Evolutionary conservation across 2,113 vertebrate species (phyloP).

Genomic region (Atlantisia rogersi): DNA sequence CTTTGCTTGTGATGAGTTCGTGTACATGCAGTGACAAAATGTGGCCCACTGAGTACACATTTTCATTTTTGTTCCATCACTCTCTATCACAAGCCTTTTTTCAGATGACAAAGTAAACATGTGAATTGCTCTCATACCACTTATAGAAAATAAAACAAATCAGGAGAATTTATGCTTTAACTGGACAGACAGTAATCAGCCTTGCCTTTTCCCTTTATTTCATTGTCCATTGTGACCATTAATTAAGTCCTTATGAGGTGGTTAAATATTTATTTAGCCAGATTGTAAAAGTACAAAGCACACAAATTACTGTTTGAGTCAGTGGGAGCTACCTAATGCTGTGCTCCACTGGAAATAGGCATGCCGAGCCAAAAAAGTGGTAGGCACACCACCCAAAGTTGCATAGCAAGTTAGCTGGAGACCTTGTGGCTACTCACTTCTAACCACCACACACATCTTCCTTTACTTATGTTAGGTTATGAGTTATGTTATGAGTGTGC

Average conservation of each 20-base stretch:
- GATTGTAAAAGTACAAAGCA: not conserved
- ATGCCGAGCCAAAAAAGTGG: not conserved
- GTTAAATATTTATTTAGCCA: not conserved
- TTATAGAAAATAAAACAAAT: not conserved
- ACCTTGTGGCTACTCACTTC: not conserved
- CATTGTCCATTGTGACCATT: not conserved
- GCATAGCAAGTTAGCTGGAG: not conserved
- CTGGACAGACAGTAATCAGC: not conserved
- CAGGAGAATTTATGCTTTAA: not conserved
- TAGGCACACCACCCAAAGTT: not conserved
- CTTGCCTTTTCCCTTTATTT: not conserved
- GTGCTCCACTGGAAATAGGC: not conserved
- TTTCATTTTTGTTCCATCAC: not conserved
- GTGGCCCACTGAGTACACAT: not conserved
- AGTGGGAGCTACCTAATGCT: not conserved
- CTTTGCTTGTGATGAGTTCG: not conserved
- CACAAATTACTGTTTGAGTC: not conserved
- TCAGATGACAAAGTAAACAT: not conserved
- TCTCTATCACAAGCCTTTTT: not conserved
- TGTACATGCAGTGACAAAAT: not conserved
- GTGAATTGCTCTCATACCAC: not conserved
- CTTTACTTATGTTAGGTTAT: not conserved
- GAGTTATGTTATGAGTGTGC: fast-evolving
- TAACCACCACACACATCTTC: not conserved
- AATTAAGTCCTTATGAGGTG: not conserved